Percentiles rank a stretch among this genome's conserved stretches.
phyloP scores from a whole-genome alignment of 2,113 vertebrate genomes.

The Polyodon spathula region DNA sequence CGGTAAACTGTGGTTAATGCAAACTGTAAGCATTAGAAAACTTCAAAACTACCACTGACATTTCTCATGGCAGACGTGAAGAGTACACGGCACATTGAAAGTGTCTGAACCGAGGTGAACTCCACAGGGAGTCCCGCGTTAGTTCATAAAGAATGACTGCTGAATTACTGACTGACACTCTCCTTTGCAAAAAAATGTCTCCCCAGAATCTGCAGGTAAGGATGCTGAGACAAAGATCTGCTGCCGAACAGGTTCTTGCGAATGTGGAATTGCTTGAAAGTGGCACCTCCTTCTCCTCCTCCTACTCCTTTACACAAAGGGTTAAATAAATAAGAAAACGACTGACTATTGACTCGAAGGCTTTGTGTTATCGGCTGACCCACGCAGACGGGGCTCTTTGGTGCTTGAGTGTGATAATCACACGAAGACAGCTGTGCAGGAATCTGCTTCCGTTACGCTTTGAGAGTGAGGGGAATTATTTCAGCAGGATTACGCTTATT shows the following conservation, averaged over 20 bases:
- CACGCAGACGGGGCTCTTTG: slow-evolving; percentile 38
- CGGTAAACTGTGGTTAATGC: too few species aligned
- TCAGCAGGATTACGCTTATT: slow-evolving; percentile 38
- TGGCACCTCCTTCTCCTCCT: background rate
- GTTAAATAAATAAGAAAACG: background rate
- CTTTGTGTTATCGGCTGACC: slow-evolving; percentile 34
- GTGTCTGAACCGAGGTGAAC: too few species aligned
- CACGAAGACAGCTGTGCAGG: slow-evolving; percentile 29
- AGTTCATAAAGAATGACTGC: too few species aligned
- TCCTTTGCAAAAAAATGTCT: too few species aligned
- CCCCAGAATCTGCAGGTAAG: too few species aligned
- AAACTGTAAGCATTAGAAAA: too few species aligned
- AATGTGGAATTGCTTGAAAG: background rate
- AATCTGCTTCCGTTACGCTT: slow-evolving; percentile 25
- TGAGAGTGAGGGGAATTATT: slow-evolving; percentile 43
- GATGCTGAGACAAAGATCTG: too few species aligned
- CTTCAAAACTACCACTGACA: too few species aligned
- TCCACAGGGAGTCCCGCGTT: too few species aligned
- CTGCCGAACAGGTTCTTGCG: background rate
- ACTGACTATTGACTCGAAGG: background rate
- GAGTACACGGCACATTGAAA: too few species aligned
- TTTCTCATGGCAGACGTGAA: too few species aligned
- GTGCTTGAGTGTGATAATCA: slow-evolving; percentile 30
- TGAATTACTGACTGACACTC: too few species aligned
- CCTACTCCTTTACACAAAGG: background rate